phyloP scores from a whole-genome alignment of 2,113 vertebrate species.

The Podiceps cristatus region DNA sequence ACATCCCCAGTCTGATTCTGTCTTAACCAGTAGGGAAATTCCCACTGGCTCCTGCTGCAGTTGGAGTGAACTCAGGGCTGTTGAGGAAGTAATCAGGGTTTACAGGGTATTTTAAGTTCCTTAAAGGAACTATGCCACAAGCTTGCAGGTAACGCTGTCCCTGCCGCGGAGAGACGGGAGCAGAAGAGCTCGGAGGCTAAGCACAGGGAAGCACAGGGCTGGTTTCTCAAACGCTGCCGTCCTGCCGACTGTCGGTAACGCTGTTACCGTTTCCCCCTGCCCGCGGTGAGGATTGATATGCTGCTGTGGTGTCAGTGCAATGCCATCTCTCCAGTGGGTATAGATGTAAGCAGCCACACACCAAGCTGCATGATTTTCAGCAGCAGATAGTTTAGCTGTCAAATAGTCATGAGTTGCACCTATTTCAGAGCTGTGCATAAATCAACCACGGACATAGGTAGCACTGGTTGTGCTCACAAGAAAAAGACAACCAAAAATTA shows the following conservation, averaged over 20 bases:
- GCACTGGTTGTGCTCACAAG: rapidly evolving
- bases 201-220: not conserved
- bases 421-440: not conserved
- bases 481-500: not conserved
- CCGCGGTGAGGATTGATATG: rapidly evolving
- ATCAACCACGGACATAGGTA: not conserved
- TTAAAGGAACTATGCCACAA: not conserved
- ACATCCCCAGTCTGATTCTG: not conserved
- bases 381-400: not conserved
- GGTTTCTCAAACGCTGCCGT: not conserved
- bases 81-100: not conserved
- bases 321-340: not conserved
- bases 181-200: not conserved
- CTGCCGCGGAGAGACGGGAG: rapidly evolving
- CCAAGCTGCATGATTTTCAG: rapidly evolving
- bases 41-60: not conserved
- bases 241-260: rapidly evolving
- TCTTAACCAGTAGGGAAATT: not conserved
- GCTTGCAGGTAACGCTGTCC: not conserved
- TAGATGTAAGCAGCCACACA: not conserved
- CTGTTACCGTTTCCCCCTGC: no score
- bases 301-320: rapidly evolving
- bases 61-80: not conserved
- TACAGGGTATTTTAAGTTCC: not conserved
- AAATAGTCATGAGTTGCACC: not conserved